Evolutionary conservation across 2,888 invertebrate genomes (phyloP).

Genomic region (Eupithecia subumbrata): DNA sequence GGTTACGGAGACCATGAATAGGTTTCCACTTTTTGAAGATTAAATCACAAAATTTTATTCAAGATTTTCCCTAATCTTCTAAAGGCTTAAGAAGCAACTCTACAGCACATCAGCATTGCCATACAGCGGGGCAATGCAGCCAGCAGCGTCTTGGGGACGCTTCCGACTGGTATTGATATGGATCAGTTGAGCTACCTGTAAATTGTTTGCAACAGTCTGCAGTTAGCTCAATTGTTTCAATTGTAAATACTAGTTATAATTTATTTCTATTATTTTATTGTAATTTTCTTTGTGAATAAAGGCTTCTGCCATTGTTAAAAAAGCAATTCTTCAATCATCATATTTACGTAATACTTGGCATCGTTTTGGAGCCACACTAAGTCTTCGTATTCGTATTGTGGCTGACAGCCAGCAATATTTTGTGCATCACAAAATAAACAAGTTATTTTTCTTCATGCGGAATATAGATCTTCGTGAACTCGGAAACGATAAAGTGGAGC

Average conservation of each 20-base stretch:
- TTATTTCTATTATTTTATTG: no score
- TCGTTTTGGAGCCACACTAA: constrained; percentile 58
- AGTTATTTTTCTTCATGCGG: constrained; percentile 49
- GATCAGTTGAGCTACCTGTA: no score
- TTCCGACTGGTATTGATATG: no score
- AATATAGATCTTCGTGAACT: constrained; percentile 50
- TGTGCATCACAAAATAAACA: constrained; percentile 54
- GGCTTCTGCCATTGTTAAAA: no score
- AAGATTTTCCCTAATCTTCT: constrained; percentile 43
- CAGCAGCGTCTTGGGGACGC: no score
- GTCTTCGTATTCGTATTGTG: constrained; percentile 65
- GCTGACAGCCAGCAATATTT: constrained; percentile 69
- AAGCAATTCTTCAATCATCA: constrained; percentile 66
- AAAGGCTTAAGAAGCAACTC: constrained; percentile 65
- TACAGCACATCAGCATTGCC: no score
- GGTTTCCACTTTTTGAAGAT: background rate
- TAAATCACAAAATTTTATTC: background rate
- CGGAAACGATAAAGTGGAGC: constrained; percentile 26
- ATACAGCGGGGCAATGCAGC: no score
- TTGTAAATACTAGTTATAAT: no score
- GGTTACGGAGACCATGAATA: no score
- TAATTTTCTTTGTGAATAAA: no score
- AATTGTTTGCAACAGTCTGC: no score
- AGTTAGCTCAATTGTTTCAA: no score
- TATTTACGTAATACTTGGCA: constrained; percentile 73